Conservation (phyloP, 2,113 vertebrate genomes). For the Ophthalmolycus amberensis region DNA sequence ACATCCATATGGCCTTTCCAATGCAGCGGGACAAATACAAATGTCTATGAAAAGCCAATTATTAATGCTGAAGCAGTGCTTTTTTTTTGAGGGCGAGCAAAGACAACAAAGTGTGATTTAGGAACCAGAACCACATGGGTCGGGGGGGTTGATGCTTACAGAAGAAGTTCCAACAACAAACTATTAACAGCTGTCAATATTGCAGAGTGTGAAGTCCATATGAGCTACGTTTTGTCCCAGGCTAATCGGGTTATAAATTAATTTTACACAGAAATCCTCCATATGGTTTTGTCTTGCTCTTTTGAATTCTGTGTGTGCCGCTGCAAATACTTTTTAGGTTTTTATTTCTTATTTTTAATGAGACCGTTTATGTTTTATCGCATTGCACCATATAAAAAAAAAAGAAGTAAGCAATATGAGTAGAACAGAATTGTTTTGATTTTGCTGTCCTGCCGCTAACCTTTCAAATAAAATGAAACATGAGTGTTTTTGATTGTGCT, state of each 20-base stretch:
- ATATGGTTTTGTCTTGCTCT: not conserved
- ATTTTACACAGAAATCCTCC: not conserved
- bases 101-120: constrained; percentile 76
- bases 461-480: constrained; percentile 67
- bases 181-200: constrained; percentile 75
- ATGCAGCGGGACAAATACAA: constrained; percentile 69
- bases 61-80: constrained; percentile 75
- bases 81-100: constrained; percentile 57
- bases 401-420: constrained; percentile 29
- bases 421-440: constrained; percentile 54
- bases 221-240: constrained; percentile 36
- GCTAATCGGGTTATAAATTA: not conserved
- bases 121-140: constrained; percentile 79
- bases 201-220: constrained; percentile 61
- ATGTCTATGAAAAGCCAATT: constrained; percentile 75
- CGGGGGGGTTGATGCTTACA: constrained; percentile 42
- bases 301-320: constrained; percentile 2
- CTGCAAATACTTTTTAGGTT: not conserved
- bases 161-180: constrained; percentile 74
- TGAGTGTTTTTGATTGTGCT: constrained; percentile 63
- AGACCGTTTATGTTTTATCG: constrained; percentile 34
- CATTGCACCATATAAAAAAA: constrained; percentile 40
- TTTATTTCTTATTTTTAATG: constrained; percentile 32
- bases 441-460: constrained; percentile 35
- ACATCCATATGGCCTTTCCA: constrained; percentile 66